Evolutionary conservation across 1,140 invertebrate species (phyloP), one percentile per base, ranked within the genome.

Genomic region (Ceratina calcarata): DNA sequence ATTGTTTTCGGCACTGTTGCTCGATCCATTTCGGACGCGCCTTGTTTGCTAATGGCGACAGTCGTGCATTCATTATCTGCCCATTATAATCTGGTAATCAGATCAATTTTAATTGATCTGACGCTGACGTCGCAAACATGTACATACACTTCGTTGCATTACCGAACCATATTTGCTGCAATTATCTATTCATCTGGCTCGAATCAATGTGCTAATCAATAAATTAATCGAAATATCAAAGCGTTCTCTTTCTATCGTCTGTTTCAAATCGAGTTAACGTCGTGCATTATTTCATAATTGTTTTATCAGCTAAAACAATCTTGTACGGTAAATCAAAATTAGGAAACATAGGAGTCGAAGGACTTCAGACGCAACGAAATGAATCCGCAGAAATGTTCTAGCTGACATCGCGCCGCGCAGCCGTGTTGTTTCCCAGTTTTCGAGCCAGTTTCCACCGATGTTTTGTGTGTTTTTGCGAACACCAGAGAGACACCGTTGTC

Each of bases 1-100:
- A 69, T 70, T 77, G 74, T 77, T 77, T 51, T 49, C 66, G 27
- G 18, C 55, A 53, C 37, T 51, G 20, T 22, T 60, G 13, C 12
- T 53, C 55, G 32, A 61, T 51, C 55, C 74, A 27, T 58, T 37
- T 16, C 55, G 55, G 7, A 20, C 74, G 22, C 24, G 18, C 51
- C 55, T 61, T 77, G 74, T 70, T 69, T 61, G 74, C 74, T 58
- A 60, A 69, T 69, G 55, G 45, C 20, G 32, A 18, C 27, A 16
- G 45, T 58, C 22, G 15, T 20, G 45, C 74, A 77, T 77, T 61
- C 57, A 70, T 77, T 77, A 70, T 16, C 15, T 53, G 57, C 49
- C 45, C 67, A 70, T 77, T 77, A 77, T 62, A 60, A 77, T 70
- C 67, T 53, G 57, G 16, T 62, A 70, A 70, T 61, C 66, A 51